A percentile compares a stretch with the other conserved stretches of the same genome.
phyloP scores from a whole-genome alignment of 2,797 vertebrate species.

The Enteromius unitaeniatus region DNA sequence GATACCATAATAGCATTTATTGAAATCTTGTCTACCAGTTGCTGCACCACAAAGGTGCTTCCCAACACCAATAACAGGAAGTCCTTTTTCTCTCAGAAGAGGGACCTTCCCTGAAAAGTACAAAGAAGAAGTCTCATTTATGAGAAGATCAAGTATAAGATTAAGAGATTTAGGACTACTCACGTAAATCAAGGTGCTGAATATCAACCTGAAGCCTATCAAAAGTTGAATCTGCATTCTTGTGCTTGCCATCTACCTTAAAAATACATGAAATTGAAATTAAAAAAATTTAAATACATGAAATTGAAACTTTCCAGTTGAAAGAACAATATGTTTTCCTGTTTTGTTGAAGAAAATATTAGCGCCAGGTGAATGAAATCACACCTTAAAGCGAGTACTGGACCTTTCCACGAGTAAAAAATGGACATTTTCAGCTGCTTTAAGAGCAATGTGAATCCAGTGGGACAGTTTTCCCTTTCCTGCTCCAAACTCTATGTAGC shows the following conservation, averaged over 20 bases:
- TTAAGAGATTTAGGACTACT: slow-evolving; percentile 61
- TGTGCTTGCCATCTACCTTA: slow-evolving; percentile 95
- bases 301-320: neutral
- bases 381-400: slow-evolving; percentile 92
- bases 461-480: slow-evolving; percentile 96
- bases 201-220: slow-evolving; percentile 96
- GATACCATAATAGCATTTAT: neutral
- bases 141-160: neutral
- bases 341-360: neutral
- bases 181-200: slow-evolving; percentile 92
- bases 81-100: slow-evolving; percentile 76
- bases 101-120: slow-evolving; percentile 83
- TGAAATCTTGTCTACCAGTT: slow-evolving; percentile 80
- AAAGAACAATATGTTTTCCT: neutral
- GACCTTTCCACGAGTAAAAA: slow-evolving; percentile 93
- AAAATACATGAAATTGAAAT: slow-evolving; percentile 41
- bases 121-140: slow-evolving; percentile 10
- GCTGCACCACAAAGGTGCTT: slow-evolving; percentile 95
- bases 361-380: neutral
- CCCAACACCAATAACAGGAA: slow-evolving; percentile 89
- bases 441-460: slow-evolving; percentile 90
- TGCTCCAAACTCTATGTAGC: slow-evolving; percentile 95
- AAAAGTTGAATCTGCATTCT: slow-evolving; percentile 79
- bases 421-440: slow-evolving; percentile 79
- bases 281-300: neutral